These are phyloP conservation scores for Aurelia sp. DNA, from an alignment of 30 jellyfish, hydroid and myxozoan species.

Conservation along the genomic window DNA sequence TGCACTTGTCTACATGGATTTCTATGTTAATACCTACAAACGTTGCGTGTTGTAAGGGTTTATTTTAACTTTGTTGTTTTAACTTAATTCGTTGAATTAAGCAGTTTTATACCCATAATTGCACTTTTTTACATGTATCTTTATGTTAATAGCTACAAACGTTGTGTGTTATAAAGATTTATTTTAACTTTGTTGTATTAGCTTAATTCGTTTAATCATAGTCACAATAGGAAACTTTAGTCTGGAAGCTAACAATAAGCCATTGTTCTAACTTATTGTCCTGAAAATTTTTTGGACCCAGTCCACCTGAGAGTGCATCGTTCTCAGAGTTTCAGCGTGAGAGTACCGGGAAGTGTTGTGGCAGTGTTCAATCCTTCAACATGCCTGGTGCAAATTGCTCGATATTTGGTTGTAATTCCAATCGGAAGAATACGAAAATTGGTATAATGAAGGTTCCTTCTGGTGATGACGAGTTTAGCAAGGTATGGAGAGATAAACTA, in stretches of 20 bases:
- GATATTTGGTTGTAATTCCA: constrained; percentile 55
- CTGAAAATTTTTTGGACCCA: constrained; percentile 47
- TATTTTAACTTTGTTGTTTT: too few species aligned
- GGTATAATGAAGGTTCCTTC: constrained; percentile 65
- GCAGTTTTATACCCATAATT: too few species aligned
- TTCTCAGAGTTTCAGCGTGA: neutral
- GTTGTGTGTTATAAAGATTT: too few species aligned
- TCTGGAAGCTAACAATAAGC: constrained; percentile 25
- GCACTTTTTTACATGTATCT: too few species aligned
- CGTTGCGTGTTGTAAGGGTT: too few species aligned
- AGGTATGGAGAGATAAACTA: constrained; percentile 64
- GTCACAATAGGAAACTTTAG: constrained; percentile 21
- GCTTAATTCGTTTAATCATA: neutral
- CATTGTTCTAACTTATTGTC: constrained; percentile 33
- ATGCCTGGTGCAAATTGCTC: constrained; percentile 87
- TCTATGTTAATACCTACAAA: too few species aligned
- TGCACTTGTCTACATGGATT: too few species aligned
- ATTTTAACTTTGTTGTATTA: too few species aligned
- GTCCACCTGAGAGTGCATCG: constrained; percentile 66
- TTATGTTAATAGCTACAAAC: too few species aligned
- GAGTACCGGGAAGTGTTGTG: neutral
- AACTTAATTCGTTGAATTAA: too few species aligned
- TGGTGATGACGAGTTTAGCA: constrained; percentile 62
- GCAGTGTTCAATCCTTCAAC: neutral
- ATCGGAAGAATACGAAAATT: constrained; percentile 37